These are phyloP conservation scores for Machimus rusticus DNA, from an alignment of 2,888 invertebrate species.

Conservation along the genomic window DNA sequence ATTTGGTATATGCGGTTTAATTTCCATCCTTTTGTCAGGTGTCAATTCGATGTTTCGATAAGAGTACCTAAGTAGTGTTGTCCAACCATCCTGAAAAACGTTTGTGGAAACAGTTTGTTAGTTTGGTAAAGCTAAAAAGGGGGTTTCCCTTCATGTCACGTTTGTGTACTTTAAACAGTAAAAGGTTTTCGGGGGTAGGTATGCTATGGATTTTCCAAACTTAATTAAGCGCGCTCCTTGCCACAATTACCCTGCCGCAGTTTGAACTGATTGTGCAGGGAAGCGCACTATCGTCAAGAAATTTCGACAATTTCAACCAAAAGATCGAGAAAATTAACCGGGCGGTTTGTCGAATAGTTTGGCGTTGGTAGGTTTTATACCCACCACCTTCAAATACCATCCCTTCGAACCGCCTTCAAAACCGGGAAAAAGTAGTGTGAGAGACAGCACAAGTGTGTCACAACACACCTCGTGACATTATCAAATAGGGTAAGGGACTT, in stretches of 20 bases:
- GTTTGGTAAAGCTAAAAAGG: background rate
- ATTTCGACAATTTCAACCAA: background rate
- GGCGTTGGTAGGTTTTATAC: background rate
- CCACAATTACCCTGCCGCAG: background rate
- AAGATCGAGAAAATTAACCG: background rate
- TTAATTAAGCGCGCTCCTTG: background rate
- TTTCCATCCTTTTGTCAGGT: conserved; percentile 19
- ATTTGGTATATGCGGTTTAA: conserved; percentile 15
- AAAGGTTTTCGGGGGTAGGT: background rate
- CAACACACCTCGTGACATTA: background rate
- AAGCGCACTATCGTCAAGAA: background rate
- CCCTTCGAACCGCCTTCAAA: background rate
- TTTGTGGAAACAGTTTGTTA: background rate
- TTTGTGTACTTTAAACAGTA: background rate
- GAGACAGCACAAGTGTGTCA: background rate
- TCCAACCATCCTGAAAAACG: background rate
- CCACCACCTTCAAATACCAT: background rate
- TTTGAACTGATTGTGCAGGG: background rate
- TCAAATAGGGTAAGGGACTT: conserved; percentile 7
- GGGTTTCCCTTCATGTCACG: background rate
- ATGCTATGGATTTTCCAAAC: background rate
- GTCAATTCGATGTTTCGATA: conserved; percentile 4
- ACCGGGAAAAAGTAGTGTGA: background rate
- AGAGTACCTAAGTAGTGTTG: background rate
- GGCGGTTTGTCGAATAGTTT: background rate